phyloP scores from a whole-genome alignment of 2,888 invertebrate species.

The Calliphora vomitoria region DNA sequence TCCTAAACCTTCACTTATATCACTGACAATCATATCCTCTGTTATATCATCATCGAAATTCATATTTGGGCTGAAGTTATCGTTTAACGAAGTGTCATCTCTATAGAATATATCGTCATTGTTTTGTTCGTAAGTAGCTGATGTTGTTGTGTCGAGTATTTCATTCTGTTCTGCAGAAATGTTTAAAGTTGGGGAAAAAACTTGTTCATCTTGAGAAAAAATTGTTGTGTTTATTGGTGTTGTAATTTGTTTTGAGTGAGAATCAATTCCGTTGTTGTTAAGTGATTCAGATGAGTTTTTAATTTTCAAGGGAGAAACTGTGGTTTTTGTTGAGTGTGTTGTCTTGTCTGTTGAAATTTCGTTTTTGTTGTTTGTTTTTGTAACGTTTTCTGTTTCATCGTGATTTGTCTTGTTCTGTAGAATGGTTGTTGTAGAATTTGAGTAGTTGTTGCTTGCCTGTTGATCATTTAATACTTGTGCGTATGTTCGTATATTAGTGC shows the following conservation, averaged over 20 bases:
- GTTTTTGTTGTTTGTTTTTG: not conserved
- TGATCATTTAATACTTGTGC: conserved; percentile 20
- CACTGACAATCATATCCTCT: not conserved
- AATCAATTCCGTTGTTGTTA: not conserved
- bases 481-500: not conserved
- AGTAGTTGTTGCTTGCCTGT: not conserved
- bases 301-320: not conserved
- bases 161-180: not conserved
- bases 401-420: not conserved
- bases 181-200: not conserved
- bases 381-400: not conserved
- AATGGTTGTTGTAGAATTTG: not conserved
- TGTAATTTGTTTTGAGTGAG: not conserved
- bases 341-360: not conserved
- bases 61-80: not conserved
- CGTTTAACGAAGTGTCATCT: not conserved
- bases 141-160: not conserved
- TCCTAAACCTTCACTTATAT: conserved; percentile 16
- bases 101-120: not conserved
- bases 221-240: not conserved
- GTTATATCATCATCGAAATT: conserved; percentile 36
- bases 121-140: not conserved
- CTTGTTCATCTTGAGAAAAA: not conserved
- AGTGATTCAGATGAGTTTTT: not conserved
- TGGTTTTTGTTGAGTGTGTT: not conserved